A percentile compares a stretch with the other conserved stretches of the same genome.
These are phyloP conservation scores for Sminthurides aquaticus DNA, from an alignment of 2,888 invertebrate species.

Conservation along the genomic window DNA sequence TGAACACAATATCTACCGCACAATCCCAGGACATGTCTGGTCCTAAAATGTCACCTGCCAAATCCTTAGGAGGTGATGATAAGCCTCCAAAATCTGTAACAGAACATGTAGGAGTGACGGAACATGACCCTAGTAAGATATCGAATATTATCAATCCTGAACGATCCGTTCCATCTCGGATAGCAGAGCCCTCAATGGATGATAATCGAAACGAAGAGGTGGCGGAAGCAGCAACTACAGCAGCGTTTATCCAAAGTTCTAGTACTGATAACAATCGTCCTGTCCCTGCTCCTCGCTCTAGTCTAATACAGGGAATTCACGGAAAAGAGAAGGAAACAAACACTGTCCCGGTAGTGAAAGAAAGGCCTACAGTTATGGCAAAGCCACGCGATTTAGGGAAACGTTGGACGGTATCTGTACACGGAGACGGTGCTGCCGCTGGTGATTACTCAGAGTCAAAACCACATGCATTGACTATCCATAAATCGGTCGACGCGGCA, in stretches of 20 bases:
- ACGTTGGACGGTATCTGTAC: slow-evolving; percentile 16
- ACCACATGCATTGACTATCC: no score
- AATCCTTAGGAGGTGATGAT: background rate
- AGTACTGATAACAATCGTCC: slow-evolving; percentile 22
- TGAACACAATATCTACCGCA: background rate
- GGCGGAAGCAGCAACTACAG: background rate
- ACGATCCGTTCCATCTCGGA: background rate
- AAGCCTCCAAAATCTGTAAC: background rate
- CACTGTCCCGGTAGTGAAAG: slow-evolving; percentile 23
- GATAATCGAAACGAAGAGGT: background rate
- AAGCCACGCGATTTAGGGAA: slow-evolving; percentile 38
- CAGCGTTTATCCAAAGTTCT: no score
- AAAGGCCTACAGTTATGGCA: slow-evolving; percentile 37
- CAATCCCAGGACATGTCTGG: background rate
- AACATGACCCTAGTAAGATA: background rate
- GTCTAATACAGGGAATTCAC: slow-evolving; percentile 20
- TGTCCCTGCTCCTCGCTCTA: slow-evolving; percentile 38
- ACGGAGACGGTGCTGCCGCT: no score
- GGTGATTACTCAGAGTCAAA: no score
- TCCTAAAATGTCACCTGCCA: background rate
- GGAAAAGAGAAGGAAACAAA: slow-evolving; percentile 12
- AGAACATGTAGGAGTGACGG: background rate
- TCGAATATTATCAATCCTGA: background rate
- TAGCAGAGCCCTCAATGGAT: background rate
- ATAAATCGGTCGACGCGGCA: no score